Conservation (phyloP, 1,140 invertebrate species). For the Achroia grisella region DNA sequence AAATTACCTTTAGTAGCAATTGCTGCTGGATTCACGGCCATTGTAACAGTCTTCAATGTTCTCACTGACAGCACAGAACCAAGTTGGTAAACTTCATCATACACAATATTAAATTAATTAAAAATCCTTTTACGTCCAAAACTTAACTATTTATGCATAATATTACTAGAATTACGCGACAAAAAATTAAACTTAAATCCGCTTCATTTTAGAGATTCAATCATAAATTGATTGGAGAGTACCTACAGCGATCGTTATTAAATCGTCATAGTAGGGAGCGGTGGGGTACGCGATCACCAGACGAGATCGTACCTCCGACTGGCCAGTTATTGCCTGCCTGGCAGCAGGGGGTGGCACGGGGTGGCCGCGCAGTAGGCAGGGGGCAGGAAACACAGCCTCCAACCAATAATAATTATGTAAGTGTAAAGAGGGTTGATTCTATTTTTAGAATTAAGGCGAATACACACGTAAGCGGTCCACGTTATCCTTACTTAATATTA, state of each 20-base stretch:
- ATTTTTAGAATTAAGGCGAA: constrained; percentile 51
- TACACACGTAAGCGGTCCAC: constrained; percentile 37
- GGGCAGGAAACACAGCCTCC: constrained; percentile 55
- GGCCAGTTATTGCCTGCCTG: constrained; percentile 5
- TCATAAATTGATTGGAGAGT: no score
- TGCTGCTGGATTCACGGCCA: constrained; percentile 27
- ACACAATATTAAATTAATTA: no score
- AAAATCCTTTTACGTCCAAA: no score
- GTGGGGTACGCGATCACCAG: constrained; percentile 1
- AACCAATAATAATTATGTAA: constrained; percentile 60
- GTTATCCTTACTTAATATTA: no score
- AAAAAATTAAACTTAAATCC: no score
- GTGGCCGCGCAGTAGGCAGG: constrained; percentile 17
- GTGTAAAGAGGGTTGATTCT: constrained; percentile 50
- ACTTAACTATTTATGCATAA: no score
- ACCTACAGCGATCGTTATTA: neutral
- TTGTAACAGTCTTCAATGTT: constrained; percentile 5
- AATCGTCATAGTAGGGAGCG: neutral
- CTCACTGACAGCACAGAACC: neutral
- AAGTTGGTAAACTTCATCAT: no score
- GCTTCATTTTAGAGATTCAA: no score
- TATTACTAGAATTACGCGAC: no score
- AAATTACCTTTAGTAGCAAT: constrained; percentile 30
- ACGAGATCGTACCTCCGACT: constrained; percentile 20
- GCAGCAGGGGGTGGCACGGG: constrained; percentile 12